Base-by-base conservation (phyloP, 1,140 invertebrate species). In the Drosophila lini region DNA sequence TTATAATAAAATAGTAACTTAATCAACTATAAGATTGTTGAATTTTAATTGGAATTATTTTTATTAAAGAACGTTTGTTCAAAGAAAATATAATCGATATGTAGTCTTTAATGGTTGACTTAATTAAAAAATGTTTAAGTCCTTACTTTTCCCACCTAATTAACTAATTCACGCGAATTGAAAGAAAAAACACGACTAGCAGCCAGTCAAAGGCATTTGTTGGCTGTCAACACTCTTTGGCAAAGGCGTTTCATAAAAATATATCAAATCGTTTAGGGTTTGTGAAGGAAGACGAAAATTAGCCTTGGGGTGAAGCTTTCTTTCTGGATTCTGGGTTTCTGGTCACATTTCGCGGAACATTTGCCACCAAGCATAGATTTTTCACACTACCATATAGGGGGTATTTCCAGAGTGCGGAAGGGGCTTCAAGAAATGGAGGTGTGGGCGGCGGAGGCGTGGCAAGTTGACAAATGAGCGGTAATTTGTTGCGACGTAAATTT, bases 401-500 rank as follows among this genome's bases (percentile, higher is more conserved):
- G 41, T 13, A 11, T 60, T 38, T 2, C 5, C 16, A 31, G 10
- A 50, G 56, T 38, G n/a, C 5, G 11, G 40, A 22, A 8, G 36
- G 38, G 28, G n/a, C 52, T 31, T 9, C 3, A 32, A 32, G n/a
- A 42, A 56, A 11, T 31, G 48, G n/a, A 16, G 28, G 45, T 36
- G 11, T n/a, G 1, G 25, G 25, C 7, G n/a, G 6, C 5, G 31
- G 52, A 64, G 63, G 67, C 64, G 74, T 81, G 80, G 74, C 71
- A 80, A 77, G 44, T 86, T 91, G 89, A 91, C 88, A 91, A 91
- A 91, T 91, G 89, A 83, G 84, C 63, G 78, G 89, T 91, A 91
- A 91, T 91, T 91, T 91, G 89, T 91, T 91, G 89, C 80, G 88
- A 91, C 89, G 88, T 84, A 91, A 91, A 91, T 91, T 91, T 91